phyloP scores from a whole-genome alignment of 2,888 invertebrate species.

The Prenolepis imparis region DNA sequence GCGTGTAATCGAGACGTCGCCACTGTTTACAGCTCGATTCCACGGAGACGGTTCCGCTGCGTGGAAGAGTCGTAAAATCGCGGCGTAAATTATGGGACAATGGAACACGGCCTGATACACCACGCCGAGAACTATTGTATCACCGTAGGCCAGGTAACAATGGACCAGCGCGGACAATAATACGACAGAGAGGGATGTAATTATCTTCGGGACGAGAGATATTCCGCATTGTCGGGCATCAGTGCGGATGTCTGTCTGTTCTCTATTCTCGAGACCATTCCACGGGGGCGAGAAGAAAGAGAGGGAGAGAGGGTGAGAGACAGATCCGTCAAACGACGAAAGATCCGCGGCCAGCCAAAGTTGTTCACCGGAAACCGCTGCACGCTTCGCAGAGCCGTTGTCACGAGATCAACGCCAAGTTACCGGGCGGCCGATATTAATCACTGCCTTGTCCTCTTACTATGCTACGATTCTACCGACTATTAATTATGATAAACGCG shows the following conservation, averaged over 20 bases:
- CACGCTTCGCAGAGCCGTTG: conserved; percentile 25
- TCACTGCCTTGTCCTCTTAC: conserved; percentile 22
- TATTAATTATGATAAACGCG: conserved; percentile 56
- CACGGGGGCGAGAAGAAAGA: conserved; percentile 33
- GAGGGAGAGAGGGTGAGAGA: not conserved
- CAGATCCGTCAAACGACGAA: conserved; percentile 67
- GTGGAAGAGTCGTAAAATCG: conserved; percentile 73
- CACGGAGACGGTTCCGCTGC: conserved; percentile 53
- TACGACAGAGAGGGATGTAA: conserved; percentile 82
- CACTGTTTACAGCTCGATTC: conserved; percentile 57
- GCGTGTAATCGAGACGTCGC: conserved; percentile 40
- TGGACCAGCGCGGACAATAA: conserved; percentile 80
- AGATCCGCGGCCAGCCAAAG: conserved; percentile 59
- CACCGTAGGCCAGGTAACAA: conserved; percentile 77
- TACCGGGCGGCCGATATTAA: conserved; percentile 48
- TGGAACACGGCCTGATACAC: conserved; percentile 53
- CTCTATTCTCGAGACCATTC: conserved; percentile 33
- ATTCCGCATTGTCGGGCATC: conserved; percentile 75
- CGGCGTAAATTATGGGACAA: conserved; percentile 74
- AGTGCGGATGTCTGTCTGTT: conserved; percentile 70
- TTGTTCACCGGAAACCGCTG: conserved; percentile 29
- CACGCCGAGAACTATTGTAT: conserved; percentile 74
- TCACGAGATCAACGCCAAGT: conserved; percentile 41
- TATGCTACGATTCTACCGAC: conserved; percentile 32
- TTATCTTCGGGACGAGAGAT: conserved; percentile 78